phyloP scores from a whole-genome alignment of 2,888 invertebrate genomes.

The Lithosia quadra region DNA sequence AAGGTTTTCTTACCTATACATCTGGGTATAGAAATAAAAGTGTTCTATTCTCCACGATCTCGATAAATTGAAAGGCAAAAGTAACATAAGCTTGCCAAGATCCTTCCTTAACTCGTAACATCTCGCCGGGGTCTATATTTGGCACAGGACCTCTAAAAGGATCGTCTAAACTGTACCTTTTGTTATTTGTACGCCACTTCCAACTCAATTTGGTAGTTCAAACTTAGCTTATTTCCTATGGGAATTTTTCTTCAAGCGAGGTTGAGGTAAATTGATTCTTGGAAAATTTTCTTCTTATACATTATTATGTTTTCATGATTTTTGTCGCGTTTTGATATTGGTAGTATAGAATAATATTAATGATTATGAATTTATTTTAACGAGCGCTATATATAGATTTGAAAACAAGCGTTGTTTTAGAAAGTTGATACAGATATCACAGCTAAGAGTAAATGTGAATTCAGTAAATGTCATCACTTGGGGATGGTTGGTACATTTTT shows the following conservation, averaged over 20 bases:
- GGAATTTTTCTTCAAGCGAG: slow-evolving; percentile 51
- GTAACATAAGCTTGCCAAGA: slow-evolving; percentile 14
- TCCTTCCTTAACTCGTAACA: slow-evolving; percentile 29
- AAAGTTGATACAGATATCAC: too few species aligned
- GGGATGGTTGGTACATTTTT: too few species aligned
- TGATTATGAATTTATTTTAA: too few species aligned
- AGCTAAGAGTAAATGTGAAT: too few species aligned
- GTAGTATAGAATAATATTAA: neutral
- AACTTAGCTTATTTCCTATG: slow-evolving; percentile 71
- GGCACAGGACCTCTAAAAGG: slow-evolving; percentile 22
- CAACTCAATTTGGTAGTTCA: slow-evolving; percentile 67
- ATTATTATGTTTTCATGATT: slow-evolving; percentile 23
- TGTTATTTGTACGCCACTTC: slow-evolving; percentile 51
- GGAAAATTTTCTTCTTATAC: slow-evolving; percentile 20
- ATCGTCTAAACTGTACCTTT: slow-evolving; percentile 32
- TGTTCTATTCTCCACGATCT: neutral
- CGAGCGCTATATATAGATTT: too few species aligned
- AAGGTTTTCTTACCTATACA: slow-evolving; percentile 10
- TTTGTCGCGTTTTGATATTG: slow-evolving; percentile 8
- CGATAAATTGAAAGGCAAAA: slow-evolving; percentile 24
- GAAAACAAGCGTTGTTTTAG: too few species aligned
- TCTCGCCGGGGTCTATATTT: slow-evolving; percentile 33
- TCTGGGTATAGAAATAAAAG: slow-evolving; percentile 13
- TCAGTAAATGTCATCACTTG: too few species aligned
- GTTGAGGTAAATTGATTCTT: slow-evolving; percentile 50